These are phyloP conservation scores for Dolichopus griseipennis DNA, from an alignment of 2,888 invertebrate genomes.

Conservation along the genomic window DNA sequence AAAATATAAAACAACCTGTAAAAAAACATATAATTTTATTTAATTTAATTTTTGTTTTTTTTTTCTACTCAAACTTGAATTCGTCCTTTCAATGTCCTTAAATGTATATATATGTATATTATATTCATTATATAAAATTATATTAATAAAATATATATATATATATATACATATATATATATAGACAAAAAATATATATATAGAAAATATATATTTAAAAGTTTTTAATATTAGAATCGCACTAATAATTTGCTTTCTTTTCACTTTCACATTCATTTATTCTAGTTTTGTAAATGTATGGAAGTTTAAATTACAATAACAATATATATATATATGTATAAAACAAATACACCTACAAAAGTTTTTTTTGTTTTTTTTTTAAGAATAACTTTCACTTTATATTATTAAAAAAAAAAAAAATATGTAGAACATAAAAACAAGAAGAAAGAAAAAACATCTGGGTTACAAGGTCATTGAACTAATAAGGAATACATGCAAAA, in stretches of 20 bases:
- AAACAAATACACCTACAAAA: background rate
- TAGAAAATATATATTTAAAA: background rate
- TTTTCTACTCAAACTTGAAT: background rate
- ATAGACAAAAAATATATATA: no score
- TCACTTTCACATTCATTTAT: background rate
- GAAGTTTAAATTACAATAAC: background rate
- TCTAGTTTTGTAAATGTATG: no score
- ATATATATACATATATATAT: no score
- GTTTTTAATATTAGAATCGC: background rate
- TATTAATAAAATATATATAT: no score
- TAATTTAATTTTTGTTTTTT: no score
- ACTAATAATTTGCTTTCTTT: background rate
- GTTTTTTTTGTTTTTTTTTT: no score
- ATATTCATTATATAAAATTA: no score
- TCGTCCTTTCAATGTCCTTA: background rate
- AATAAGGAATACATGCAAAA: background rate
- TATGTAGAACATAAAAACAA: background rate
- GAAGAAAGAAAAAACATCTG: background rate
- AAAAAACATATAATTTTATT: no score
- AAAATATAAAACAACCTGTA: no score
- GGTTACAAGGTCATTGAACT: constrained; percentile 6
- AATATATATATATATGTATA: background rate
- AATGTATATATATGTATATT: background rate
- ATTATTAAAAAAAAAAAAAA: background rate
- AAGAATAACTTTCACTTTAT: no score